phyloP scores from a whole-genome alignment of 1,140 invertebrate species.

The Platyura marginata region DNA sequence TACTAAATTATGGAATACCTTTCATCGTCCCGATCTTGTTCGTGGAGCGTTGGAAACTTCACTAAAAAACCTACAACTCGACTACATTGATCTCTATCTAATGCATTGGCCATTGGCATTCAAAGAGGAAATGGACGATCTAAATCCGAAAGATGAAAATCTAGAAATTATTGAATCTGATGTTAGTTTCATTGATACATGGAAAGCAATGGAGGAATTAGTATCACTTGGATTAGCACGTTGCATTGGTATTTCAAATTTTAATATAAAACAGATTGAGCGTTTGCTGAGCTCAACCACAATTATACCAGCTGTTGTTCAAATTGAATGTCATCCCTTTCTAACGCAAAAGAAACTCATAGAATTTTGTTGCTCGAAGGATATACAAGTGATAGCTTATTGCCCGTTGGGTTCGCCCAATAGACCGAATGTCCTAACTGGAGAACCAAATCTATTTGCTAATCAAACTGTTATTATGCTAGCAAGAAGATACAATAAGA shows the following conservation, averaged over 20 bases:
- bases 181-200: slow-evolving; percentile 74
- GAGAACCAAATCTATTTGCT: slow-evolving; percentile 24
- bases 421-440: slow-evolving; percentile 19
- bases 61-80: slow-evolving; percentile 43
- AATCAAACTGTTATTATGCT: slow-evolving; percentile 37
- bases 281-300: slow-evolving; percentile 42
- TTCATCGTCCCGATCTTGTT: slow-evolving; percentile 40
- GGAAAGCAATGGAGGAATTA: slow-evolving; percentile 71
- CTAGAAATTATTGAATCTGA: slow-evolving; percentile 8
- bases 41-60: slow-evolving; percentile 37
- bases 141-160: neutral
- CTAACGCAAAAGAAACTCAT: slow-evolving; percentile 56
- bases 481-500: slow-evolving; percentile 47
- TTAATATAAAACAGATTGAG: slow-evolving; percentile 65
- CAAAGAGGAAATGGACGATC: slow-evolving; percentile 1
- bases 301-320: slow-evolving; percentile 56
- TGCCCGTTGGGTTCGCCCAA: slow-evolving; percentile 24
- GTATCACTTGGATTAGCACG: slow-evolving; percentile 47
- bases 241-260: slow-evolving; percentile 81
- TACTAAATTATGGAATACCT: slow-evolving; percentile 56
- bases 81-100: slow-evolving; percentile 64
- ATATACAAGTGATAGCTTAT: slow-evolving; percentile 46
- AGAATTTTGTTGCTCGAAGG: slow-evolving; percentile 47
- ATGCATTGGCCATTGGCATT: slow-evolving; percentile 44
- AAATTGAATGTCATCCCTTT: slow-evolving; percentile 76